These are phyloP conservation scores for Cinclus mexicanus DNA, from an alignment of 2,113 vertebrate species.

Conservation along the genomic window DNA sequence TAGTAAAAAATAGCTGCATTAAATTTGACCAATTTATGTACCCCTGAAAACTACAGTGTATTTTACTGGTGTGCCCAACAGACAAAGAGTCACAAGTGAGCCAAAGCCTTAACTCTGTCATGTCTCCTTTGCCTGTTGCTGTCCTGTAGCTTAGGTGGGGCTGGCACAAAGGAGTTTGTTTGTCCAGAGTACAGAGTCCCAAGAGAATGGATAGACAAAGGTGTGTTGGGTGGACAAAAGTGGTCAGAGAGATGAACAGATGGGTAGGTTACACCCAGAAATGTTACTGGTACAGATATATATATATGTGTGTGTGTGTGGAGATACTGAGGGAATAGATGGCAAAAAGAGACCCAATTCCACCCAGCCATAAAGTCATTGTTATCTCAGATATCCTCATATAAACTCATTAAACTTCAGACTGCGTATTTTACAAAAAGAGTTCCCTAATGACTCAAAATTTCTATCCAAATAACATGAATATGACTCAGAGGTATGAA, in stretches of 20 bases:
- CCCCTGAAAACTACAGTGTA: background rate
- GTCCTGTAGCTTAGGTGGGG: background rate
- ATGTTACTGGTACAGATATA: background rate
- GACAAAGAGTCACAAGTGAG: background rate
- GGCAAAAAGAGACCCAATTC: background rate
- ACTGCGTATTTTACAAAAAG: background rate
- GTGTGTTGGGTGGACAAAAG: background rate
- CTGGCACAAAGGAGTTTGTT: background rate
- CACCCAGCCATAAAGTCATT: background rate
- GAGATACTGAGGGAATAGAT: background rate
- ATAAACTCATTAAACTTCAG: background rate
- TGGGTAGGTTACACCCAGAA: background rate
- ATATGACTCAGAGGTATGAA: background rate
- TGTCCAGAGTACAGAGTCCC: background rate
- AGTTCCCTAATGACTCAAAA: background rate
- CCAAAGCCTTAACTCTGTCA: background rate
- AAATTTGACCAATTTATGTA: background rate
- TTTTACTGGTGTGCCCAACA: background rate
- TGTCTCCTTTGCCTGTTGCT: background rate
- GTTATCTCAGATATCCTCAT: background rate
- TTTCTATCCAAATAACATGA: background rate
- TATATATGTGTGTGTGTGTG: accelerated
- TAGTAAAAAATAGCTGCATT: background rate
- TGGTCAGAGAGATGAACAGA: background rate
- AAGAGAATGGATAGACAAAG: background rate